Evolutionary conservation across 2,888 invertebrate genomes (phyloP), one percentile per base, ranked within the genome.

Genomic region (Hemithea aestivaria): DNA sequence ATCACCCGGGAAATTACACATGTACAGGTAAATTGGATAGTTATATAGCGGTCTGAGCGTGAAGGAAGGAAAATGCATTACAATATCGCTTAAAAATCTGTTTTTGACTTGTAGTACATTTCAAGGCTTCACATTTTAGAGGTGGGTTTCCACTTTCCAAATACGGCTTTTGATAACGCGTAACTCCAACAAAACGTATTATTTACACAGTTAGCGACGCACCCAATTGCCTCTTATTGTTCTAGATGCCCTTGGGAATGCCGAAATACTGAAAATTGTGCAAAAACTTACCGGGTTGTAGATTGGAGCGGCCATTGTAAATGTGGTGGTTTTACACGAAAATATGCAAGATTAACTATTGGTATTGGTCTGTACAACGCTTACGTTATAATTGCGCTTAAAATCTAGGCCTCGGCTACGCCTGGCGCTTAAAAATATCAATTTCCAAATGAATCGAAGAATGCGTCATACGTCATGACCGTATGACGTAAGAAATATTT

Each of bases 381-480:
- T 50, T 48, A 48, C 29, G 20, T 23, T 30, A 10, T 40, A 41
- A 53, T 67, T 61, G 48, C 55, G 58, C 67, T 60, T 63, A 61
- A 42, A 46, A 45, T 34, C 31, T 47, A 58, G 43, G 45, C 53
- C 44, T 47, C 41, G 62, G 62, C 60, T 64, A 72, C 75, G 73
- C 69, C 68, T 72, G 58, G 49, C 57, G 61, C 60, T 45, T 40
- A 50, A 58, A 59, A 67, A 50, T 58, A 59, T 54, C 53, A 56
- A 51, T 55, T 59, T 60, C 56, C 51, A 56, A 66, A 62, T 56
- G 62, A 67, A 61, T 58, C 48, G 45, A 40, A 39, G 45, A 52
- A 70, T 78, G 76, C 78, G 79, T 79, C 78, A 78, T 75, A 64
- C 71, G 72, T 77, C 75, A 76, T 73, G 28, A 10, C 20, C 20